Conservation (phyloP, 2,113 vertebrate genomes). For the Spilogale gracilis region DNA sequence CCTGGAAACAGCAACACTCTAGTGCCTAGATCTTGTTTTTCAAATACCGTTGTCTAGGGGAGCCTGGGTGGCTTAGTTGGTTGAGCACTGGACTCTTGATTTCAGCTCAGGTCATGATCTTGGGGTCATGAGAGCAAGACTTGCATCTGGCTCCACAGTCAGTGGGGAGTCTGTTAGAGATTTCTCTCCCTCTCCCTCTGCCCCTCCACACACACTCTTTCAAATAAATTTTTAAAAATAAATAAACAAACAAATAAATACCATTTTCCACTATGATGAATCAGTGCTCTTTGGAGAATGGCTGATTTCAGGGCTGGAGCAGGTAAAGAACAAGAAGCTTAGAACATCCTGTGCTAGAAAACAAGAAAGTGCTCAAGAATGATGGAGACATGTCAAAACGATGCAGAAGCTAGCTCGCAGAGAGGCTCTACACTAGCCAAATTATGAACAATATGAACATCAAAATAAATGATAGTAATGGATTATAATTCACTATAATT, state of each 20-base stretch:
- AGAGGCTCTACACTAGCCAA: not conserved
- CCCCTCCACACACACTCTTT: not conserved
- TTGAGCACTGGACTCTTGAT: not conserved
- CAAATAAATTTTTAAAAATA: not conserved
- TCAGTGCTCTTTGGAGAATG: not conserved
- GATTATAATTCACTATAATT: not conserved
- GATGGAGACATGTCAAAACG: not conserved
- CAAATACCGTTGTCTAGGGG: not conserved
- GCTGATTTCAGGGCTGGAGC: not conserved
- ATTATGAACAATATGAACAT: not conserved
- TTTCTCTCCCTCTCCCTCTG: not conserved
- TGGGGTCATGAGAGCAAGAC: not conserved
- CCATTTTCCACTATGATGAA: not conserved
- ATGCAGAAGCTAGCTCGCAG: not conserved
- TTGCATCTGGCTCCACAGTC: not conserved
- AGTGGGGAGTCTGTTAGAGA: not conserved
- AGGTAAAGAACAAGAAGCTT: not conserved
- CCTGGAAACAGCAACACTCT: not conserved
- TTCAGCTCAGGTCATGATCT: not conserved
- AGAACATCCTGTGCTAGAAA: not conserved
- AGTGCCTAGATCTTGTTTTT: not conserved
- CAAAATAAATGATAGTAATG: not conserved
- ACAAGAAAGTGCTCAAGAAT: not conserved
- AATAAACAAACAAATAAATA: not conserved
- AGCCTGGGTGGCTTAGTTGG: not conserved